A percentile compares a stretch with the other conserved stretches of the same genome.
phyloP scores from a whole-genome alignment of 2,797 vertebrate genomes.

The Brachyrhaphis roseni region DNA sequence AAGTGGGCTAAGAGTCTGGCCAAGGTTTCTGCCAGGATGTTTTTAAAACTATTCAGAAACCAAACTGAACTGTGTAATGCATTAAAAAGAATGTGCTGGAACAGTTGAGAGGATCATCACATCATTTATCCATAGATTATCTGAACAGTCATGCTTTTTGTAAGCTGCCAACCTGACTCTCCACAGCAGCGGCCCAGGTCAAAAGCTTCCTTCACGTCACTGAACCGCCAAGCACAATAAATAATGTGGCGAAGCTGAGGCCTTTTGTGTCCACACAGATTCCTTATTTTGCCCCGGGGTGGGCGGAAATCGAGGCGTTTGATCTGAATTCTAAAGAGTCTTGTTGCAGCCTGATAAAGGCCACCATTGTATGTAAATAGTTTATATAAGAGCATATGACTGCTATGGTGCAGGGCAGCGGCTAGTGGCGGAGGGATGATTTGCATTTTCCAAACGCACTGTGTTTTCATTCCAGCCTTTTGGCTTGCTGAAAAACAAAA shows the following conservation, averaged over 20 bases:
- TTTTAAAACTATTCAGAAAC: not conserved
- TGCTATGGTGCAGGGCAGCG: constrained; percentile 89
- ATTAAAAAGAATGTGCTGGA: not conserved
- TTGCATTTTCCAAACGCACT: constrained; percentile 83
- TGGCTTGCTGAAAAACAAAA: constrained; percentile 63
- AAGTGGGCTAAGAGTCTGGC: not conserved
- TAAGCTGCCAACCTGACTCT: constrained; percentile 44
- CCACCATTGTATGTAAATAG: constrained; percentile 92
- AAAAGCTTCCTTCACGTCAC: constrained; percentile 75
- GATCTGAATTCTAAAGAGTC: constrained; percentile 97
- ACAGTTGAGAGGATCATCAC: not conserved
- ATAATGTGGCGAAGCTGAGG: constrained; percentile 78
- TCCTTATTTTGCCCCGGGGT: constrained; percentile 86
- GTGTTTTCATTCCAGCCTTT: constrained; percentile 75
- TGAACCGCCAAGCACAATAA: constrained; percentile 80
- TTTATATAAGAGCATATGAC: constrained; percentile 98
- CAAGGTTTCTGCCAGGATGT: not conserved
- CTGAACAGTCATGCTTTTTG: constrained; percentile 29
- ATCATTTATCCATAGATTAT: not conserved
- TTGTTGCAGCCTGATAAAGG: constrained; percentile 92
- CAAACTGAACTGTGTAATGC: not conserved
- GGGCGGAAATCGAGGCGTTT: constrained; percentile 96
- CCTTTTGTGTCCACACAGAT: constrained; percentile 90
- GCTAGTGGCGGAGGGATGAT: constrained; percentile 83
- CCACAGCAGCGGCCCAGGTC: constrained; percentile 63